Conservation (phyloP, 2,797 vertebrate species). For the Lepilemur ruficaudatus region DNA sequence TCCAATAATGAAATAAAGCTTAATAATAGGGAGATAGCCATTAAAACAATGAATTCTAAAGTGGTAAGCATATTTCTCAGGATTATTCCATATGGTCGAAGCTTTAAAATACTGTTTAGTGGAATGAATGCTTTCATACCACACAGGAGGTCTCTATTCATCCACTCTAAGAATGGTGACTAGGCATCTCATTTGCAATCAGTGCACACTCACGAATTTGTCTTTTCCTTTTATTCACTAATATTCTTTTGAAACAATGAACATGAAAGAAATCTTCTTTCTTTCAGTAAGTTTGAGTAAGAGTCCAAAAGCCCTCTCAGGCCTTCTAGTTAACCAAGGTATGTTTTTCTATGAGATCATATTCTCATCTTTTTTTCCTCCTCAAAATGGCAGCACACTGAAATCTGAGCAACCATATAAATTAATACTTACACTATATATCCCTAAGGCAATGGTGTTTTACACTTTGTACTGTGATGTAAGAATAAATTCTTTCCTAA, state of each 20-base stretch:
- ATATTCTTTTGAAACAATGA: not conserved
- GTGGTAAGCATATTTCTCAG: slow-evolving; percentile 45
- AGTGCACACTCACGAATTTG: not conserved
- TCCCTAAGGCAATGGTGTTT: not conserved
- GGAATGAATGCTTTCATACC: slow-evolving; percentile 59
- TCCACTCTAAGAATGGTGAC: slow-evolving; percentile 54
- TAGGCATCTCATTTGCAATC: slow-evolving; percentile 30
- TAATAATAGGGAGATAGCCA: slow-evolving; percentile 42
- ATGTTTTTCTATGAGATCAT: not conserved
- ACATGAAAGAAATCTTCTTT: not conserved
- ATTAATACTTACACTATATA: not conserved
- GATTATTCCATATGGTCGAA: slow-evolving; percentile 60
- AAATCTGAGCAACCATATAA: not conserved
- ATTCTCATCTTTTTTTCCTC: not conserved
- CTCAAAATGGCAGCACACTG: not conserved
- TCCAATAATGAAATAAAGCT: slow-evolving; percentile 50
- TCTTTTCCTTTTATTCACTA: slow-evolving; percentile 23
- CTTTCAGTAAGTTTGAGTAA: not conserved
- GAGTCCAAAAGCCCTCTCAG: not conserved
- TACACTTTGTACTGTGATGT: not conserved
- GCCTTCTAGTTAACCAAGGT: not conserved
- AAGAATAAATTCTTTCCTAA: slow-evolving; percentile 12
- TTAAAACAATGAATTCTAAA: slow-evolving; percentile 50
- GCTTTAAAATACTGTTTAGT: slow-evolving; percentile 55
- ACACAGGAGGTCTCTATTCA: slow-evolving; percentile 44